Percentiles rank a stretch among this genome's conserved stretches.
Evolutionary conservation across 1,140 invertebrate species (phyloP).

Genomic region (Drosophila lacteicornis): DNA sequence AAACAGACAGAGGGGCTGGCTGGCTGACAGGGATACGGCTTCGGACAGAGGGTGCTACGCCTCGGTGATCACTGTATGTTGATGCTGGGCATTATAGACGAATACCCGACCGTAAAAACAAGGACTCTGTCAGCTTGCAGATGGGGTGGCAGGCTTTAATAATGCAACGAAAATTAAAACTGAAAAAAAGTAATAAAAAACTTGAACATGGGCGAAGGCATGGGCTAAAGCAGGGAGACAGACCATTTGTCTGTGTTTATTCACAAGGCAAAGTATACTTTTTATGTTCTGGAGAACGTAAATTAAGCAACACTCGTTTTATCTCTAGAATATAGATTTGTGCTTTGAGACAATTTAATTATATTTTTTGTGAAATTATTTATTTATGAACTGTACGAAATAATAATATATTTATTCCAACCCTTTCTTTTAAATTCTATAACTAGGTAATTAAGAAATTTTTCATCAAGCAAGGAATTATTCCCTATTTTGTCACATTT

Average conservation of each 20-base stretch:
- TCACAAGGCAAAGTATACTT: background rate
- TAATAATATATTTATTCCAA: no score
- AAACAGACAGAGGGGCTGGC: background rate
- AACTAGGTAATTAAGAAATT: no score
- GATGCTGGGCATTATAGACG: constrained; percentile 7
- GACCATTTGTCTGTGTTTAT: background rate
- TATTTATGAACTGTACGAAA: no score
- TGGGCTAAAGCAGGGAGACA: background rate
- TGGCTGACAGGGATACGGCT: background rate
- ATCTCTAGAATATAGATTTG: no score
- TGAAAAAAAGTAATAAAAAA: constrained; percentile 14
- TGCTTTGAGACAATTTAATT: no score
- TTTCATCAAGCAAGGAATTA: no score
- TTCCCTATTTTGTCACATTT: no score
- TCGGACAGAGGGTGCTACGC: background rate
- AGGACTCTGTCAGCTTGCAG: background rate
- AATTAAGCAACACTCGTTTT: no score
- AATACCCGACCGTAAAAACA: background rate
- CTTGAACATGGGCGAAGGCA: background rate
- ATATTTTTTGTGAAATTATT: no score
- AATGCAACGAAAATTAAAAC: constrained; percentile 35
- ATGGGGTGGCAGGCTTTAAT: constrained; percentile 12
- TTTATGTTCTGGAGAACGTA: no score
- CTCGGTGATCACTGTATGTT: constrained; percentile 10
- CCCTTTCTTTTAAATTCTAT: no score